These are phyloP conservation scores for Invenusta paracnida DNA, from an alignment of 2,888 invertebrate species.

Conservation along the genomic window DNA sequence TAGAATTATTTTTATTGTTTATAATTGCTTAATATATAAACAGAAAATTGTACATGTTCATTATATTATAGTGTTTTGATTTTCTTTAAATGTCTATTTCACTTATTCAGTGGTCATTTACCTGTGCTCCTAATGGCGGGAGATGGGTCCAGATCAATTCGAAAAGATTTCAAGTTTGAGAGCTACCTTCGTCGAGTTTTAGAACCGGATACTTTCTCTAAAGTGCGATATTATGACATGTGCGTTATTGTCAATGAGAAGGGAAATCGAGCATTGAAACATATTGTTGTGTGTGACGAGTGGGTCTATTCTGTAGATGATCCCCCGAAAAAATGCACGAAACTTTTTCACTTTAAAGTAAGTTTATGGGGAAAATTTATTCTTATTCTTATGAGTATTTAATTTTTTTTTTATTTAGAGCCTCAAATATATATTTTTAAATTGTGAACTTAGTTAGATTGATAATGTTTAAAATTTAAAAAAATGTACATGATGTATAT, in stretches of 20 bases:
- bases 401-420: no score
- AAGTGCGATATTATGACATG: constrained; percentile 56
- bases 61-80: no score
- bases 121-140: background rate
- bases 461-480: background rate
- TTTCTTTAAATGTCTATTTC: background rate
- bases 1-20: no score
- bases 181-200: constrained; percentile 55
- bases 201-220: constrained; percentile 54
- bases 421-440: no score
- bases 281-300: constrained; percentile 56
- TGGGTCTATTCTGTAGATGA: constrained; percentile 58
- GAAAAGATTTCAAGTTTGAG: constrained; percentile 51
- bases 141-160: background rate
- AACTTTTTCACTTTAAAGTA: constrained; percentile 49
- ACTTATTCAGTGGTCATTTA: background rate
- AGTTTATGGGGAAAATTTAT: no score
- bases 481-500: background rate
- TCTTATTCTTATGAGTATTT: no score
- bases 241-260: constrained; percentile 57
- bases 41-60: no score
- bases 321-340: constrained; percentile 55
- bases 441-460: no score
- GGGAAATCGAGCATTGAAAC: constrained; percentile 58
- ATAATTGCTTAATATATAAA: no score